Base-by-base conservation (phyloP, 2,797 vertebrate genomes). In the Cynopterus sphinx region DNA sequence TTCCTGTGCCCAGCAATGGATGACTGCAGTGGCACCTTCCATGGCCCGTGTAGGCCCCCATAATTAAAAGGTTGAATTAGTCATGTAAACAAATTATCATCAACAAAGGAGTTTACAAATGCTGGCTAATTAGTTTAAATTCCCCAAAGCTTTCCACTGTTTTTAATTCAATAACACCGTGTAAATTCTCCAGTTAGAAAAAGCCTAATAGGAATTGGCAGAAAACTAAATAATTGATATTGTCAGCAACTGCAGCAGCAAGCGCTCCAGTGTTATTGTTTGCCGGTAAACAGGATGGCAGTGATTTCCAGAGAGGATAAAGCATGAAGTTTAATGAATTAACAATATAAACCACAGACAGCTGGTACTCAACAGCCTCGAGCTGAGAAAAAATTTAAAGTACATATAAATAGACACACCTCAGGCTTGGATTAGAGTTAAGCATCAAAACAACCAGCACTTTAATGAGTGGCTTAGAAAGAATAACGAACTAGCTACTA, bases 1-100 rank as follows among this genome's bases (percentile, higher is more conserved):
- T 97, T 93, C 75, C 95, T 90, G 89, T 96, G 97, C 96, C 96
- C 96, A 90, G 88, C 49, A 74, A 57, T 96, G 92, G 92, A 84
- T 65, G 79, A 91, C 97, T 97, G 79, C 82, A 59, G 87, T 49
- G 82, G 94, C 96, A 92, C 93, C 95, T 97, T 95, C 97, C 59
- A 51, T 88, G 96, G 98, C 96, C 98, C 88, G 0, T 12, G 86
- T 96, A 95, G 70, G 94, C 86, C 95, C 95, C 97, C 96, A 49
- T 98, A 98, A 99, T 99, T 98, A 98, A 99, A 99, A 99, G 98
- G 98, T 98, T 98, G 98, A 98, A 98, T 98, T 98, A 98, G 97
- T 98, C 98, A 98, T 99, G 98, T 99, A 99, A 99, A 99, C 98
- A 99, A 98, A 98, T 99, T 99, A 99, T 98, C 98, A 97, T 98